Conservation (phyloP, 1,140 invertebrate species). For the Penaeus indicus region DNA sequence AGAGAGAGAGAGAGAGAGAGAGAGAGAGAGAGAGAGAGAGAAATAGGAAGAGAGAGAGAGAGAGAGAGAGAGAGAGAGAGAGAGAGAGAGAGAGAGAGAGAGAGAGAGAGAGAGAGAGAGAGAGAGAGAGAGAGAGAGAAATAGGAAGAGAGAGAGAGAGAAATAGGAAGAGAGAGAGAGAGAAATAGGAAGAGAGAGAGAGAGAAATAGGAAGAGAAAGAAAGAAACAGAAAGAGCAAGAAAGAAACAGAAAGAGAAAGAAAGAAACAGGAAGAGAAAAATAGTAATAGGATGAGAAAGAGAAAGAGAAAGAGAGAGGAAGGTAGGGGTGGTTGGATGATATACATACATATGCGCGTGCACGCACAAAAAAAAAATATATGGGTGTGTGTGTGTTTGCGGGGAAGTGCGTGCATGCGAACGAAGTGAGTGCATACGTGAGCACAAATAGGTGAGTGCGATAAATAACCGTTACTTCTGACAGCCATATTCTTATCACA, state of each 20-base stretch:
- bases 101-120: neutral
- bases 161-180: neutral
- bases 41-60: constrained; percentile 28
- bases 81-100: neutral
- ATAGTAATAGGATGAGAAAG: too few species aligned
- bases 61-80: neutral
- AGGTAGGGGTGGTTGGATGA: too few species aligned
- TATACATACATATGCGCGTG: constrained; percentile 28
- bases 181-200: constrained; percentile 19
- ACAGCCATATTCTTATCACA: too few species aligned
- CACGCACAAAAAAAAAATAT: too few species aligned
- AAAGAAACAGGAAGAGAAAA: neutral
- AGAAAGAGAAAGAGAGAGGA: neutral
- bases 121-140: neutral
- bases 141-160: neutral
- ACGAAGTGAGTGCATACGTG: too few species aligned
- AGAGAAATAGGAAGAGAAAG: constrained; percentile 17
- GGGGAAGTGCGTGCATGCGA: too few species aligned
- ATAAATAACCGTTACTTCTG: too few species aligned
- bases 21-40: neutral
- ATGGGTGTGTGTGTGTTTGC: too few species aligned
- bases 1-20: neutral
- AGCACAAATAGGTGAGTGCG: too few species aligned
- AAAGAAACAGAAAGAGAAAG: neutral
- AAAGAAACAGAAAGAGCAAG: constrained; percentile 18